These are phyloP conservation scores for Varanus komodoensis DNA, from an alignment of 2,113 vertebrate genomes.

Conservation along the genomic window DNA sequence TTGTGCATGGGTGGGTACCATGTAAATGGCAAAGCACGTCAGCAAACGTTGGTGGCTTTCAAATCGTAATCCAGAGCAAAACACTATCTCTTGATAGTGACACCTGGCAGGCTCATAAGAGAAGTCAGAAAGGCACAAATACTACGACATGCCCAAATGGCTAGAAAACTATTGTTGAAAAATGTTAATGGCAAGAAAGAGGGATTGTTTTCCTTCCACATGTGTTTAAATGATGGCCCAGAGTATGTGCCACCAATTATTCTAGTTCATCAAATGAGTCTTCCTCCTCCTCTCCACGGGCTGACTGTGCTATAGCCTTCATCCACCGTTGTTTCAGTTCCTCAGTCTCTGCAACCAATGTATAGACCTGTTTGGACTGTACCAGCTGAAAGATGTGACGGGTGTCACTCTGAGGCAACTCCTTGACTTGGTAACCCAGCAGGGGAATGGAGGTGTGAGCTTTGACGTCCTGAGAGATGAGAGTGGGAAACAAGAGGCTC, in stretches of 20 bases:
- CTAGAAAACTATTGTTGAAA: background rate
- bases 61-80: background rate
- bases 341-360: conserved; percentile 73
- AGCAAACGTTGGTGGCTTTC: background rate
- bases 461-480: conserved; percentile 72
- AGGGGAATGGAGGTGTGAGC: conserved; percentile 81
- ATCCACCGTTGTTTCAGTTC: conserved; percentile 77
- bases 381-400: conserved; percentile 76
- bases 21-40: background rate
- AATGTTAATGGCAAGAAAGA: background rate
- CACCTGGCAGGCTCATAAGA: background rate
- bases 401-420: conserved; percentile 52
- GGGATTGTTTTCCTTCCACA: background rate
- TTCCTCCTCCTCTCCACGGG: conserved; percentile 26
- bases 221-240: background rate
- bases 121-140: background rate
- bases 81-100: background rate
- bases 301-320: conserved; percentile 56
- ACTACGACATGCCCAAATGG: background rate
- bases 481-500: background rate
- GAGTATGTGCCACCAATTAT: conserved; percentile 40
- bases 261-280: conserved; percentile 38
- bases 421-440: conserved; percentile 77
- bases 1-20: background rate
- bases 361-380: conserved; percentile 76